Conservation (phyloP, 1,140 invertebrate species). For the Argopecten irradians region DNA sequence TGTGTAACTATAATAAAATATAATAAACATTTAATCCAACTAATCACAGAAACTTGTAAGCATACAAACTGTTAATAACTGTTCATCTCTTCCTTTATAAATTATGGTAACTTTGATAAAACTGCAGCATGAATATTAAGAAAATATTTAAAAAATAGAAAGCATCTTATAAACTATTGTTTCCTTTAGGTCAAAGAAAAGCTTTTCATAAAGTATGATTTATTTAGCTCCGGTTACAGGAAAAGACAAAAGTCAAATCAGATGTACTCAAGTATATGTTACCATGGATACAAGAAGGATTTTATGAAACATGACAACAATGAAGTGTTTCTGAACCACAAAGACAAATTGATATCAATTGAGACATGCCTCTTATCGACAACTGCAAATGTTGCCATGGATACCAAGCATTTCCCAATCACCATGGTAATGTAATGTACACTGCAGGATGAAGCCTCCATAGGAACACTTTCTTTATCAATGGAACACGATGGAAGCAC, state of each 20-base stretch:
- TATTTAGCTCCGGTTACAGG: not conserved
- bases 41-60: not conserved
- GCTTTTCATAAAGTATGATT: not conserved
- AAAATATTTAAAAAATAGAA: no score
- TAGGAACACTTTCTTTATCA: not conserved
- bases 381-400: not conserved
- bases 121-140: not conserved
- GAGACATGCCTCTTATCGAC: not conserved
- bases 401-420: not conserved
- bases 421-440: not conserved
- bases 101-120: not conserved
- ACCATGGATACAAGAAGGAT: not conserved
- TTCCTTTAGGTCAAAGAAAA: not conserved
- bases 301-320: not conserved
- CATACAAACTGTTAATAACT: not conserved
- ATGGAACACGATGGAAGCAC: not conserved
- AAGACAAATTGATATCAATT: no score
- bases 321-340: not conserved
- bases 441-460: not conserved
- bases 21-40: not conserved
- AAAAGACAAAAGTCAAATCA: no score
- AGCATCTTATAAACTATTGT: not conserved
- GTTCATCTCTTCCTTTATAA: not conserved
- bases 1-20: not conserved
- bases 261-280: no score